Percentiles rank a stretch among this genome's conserved stretches.
These are phyloP conservation scores for Garrulus glandarius DNA, from an alignment of 2,797 vertebrate species.

Conservation along the genomic window DNA sequence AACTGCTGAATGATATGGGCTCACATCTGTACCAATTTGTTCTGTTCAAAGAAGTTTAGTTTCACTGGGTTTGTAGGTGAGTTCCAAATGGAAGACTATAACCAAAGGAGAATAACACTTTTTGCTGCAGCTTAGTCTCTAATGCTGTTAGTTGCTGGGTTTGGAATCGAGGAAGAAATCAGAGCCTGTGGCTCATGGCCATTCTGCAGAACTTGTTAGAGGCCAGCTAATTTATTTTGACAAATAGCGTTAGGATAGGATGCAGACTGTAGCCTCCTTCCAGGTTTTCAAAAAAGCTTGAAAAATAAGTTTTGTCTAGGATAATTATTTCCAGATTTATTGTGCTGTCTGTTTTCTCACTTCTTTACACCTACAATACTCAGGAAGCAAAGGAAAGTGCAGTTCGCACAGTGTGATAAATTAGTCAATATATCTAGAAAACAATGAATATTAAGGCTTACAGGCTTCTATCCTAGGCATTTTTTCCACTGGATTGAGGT, in stretches of 20 bases:
- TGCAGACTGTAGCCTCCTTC: neutral
- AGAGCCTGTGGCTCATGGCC: neutral
- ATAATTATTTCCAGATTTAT: neutral
- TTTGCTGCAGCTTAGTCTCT: neutral
- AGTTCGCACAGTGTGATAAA: slow-evolving; percentile 33
- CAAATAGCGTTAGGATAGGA: neutral
- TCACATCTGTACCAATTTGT: neutral
- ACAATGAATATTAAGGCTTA: slow-evolving; percentile 22
- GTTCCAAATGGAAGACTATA: neutral
- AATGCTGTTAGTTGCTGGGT: neutral
- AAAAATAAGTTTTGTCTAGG: slow-evolving; percentile 5
- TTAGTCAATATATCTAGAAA: slow-evolving; percentile 21
- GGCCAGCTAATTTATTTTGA: neutral
- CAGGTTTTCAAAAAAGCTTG: neutral
- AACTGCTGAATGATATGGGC: neutral
- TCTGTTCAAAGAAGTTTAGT: neutral
- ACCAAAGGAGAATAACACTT: neutral
- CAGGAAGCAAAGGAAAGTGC: slow-evolving; percentile 33
- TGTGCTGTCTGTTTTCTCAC: neutral
- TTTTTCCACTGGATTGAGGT: neutral
- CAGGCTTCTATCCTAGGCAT: neutral
- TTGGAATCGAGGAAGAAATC: neutral
- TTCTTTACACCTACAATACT: neutral
- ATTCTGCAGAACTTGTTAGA: neutral
- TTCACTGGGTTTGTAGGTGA: neutral